Evolutionary conservation across 2,888 invertebrate genomes (phyloP).

Genomic region (Hirtodrosophila duncani): DNA sequence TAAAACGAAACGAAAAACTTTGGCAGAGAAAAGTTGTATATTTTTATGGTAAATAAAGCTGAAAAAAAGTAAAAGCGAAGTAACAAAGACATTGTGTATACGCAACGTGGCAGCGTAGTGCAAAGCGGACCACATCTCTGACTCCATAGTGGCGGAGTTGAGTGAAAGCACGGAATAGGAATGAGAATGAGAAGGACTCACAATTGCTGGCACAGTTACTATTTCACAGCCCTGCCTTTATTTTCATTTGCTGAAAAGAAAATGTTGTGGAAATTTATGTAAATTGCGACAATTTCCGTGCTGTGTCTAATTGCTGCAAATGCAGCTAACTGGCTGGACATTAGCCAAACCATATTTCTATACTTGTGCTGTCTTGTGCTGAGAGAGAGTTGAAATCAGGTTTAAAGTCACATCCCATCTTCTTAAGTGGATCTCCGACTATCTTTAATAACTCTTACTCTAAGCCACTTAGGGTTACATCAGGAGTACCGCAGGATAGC

Average conservation of each 20-base stretch:
- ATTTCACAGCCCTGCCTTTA: no score
- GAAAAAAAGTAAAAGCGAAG: constrained; percentile 13
- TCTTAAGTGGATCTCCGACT: no score
- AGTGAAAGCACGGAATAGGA: constrained; percentile 2
- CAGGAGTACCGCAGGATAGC: no score
- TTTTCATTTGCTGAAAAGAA: constrained; percentile 2
- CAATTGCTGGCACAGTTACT: constrained; percentile 4
- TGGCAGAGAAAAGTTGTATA: constrained; percentile 61
- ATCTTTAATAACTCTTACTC: no score
- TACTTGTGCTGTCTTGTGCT: no score
- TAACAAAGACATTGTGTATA: constrained; percentile 36
- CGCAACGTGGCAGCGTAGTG: constrained; percentile 21
- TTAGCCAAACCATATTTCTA: no score
- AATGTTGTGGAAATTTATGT: constrained; percentile 46
- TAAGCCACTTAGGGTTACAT: no score
- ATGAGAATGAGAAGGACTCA: not conserved
- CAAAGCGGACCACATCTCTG: not conserved
- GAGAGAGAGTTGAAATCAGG: no score
- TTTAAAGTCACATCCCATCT: no score
- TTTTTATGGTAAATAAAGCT: constrained; percentile 55
- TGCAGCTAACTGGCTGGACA: no score
- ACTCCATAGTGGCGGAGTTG: no score
- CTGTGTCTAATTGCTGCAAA: no score
- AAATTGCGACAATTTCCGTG: constrained; percentile 32
- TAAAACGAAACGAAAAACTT: constrained; percentile 15